Percentiles rank a stretch among this genome's conserved stretches.
These are phyloP conservation scores for Caenorhabditis latens DNA, from an alignment of 1,140 invertebrate genomes.

Conservation along the genomic window DNA sequence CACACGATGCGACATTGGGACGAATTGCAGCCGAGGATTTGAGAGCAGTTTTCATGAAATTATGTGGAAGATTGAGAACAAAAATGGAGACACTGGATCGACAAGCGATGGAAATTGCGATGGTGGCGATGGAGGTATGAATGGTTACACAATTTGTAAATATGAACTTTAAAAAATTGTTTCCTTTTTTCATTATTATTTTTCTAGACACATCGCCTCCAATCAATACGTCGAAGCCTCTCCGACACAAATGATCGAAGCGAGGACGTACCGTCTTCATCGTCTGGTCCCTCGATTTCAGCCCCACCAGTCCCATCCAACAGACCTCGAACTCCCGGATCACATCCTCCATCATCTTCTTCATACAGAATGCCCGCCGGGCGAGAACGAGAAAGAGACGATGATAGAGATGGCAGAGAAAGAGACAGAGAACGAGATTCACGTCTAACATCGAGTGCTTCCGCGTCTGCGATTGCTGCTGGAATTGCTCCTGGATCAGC, in stretches of 20 bases:
- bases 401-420: background rate
- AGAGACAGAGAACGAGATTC: constrained; percentile 2
- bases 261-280: background rate
- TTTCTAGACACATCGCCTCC: constrained; percentile 55
- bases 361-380: background rate
- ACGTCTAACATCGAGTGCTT: background rate
- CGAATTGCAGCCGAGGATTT: constrained; percentile 57
- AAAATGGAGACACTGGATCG: constrained; percentile 45
- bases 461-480: too few species aligned
- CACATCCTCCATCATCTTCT: constrained; percentile 10
- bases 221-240: constrained; percentile 52
- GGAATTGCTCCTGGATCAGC: background rate
- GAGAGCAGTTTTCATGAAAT: constrained; percentile 61
- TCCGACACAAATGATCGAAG: constrained; percentile 41
- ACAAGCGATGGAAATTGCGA: constrained; percentile 56
- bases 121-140: constrained; percentile 31
- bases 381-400: constrained; percentile 46
- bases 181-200: background rate
- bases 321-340: background rate
- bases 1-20: background rate
- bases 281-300: background rate
- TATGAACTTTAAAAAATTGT: background rate
- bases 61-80: constrained; percentile 15
- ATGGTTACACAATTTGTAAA: too few species aligned
- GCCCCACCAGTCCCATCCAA: background rate